Evolutionary conservation across 2,888 invertebrate genomes (phyloP), one percentile per base, ranked within the genome.

Genomic region (Allacma fusca): DNA sequence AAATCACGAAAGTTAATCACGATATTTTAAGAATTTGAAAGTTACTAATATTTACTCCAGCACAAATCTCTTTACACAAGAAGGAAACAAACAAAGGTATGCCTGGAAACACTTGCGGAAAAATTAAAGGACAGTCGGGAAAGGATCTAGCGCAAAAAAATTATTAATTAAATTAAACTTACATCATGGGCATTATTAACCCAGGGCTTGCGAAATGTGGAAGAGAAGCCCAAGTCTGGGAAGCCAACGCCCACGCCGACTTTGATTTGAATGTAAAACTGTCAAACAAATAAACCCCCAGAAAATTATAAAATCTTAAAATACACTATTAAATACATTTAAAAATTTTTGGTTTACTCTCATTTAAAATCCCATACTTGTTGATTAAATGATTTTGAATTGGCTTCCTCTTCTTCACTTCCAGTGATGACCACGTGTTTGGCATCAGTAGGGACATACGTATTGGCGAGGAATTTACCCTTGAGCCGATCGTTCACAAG

Each of bases 191-290:
- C 19, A 29, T 76, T 68, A 59, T 69, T 76, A 13, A 2, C 23
- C 76, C 76, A 76, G 9, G 76, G 76, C 40, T 76, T 76, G 12
- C 50, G n/a, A 29, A 44, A 69, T 0, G 28, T 43, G 4, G 76
- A 50, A 5, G 23, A 0, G n/a, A 69, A 69, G 1, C 69, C 69
- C 13, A 28, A 26, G 21, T 76, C 34, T 7, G 76, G 76, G 23
- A 69, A 76, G 19, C 76, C 76, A n/a, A 16, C 24, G 28, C 69
- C 76, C 1, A 76, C 69, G 4, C 12, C 21, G 5, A 76, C 68
- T 34, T 59, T 68, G 16, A 76, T 21, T 59, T 76, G 68, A 21
- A 76, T 44, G 59, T 76, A 76, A 24, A 76, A 76, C 76, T 76
- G 69, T 5, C 1, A 40, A 16, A 34, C 1, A 16, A 19, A 34